These are phyloP conservation scores for Pseudocheirus occidentalis DNA, from an alignment of 2,797 vertebrate genomes.

Conservation along the genomic window DNA sequence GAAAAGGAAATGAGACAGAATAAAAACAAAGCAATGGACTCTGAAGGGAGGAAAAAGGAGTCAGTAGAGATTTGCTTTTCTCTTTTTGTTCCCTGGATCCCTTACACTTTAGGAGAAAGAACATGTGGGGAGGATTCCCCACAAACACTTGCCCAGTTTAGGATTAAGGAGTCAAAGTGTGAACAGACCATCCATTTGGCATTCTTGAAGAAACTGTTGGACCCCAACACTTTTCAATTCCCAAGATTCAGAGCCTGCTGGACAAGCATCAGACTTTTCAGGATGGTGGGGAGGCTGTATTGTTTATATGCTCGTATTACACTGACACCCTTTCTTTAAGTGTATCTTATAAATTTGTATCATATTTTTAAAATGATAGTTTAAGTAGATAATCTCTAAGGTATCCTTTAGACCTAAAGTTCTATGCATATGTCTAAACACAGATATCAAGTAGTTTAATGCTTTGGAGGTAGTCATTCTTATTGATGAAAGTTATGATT, in stretches of 20 bases:
- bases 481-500: slow-evolving; percentile 49
- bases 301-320: neutral
- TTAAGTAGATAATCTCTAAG: neutral
- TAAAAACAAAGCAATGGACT: neutral
- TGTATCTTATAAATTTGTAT: neutral
- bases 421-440: neutral
- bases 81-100: neutral
- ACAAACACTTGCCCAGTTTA: neutral
- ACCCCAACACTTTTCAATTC: neutral
- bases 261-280: neutral
- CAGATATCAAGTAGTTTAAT: slow-evolving; percentile 30
- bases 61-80: neutral
- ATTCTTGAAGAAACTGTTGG: neutral
- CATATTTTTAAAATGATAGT: neutral
- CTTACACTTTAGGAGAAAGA: neutral
- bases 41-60: neutral
- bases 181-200: neutral
- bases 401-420: neutral
- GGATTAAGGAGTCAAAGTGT: neutral
- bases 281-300: neutral
- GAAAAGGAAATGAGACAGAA: neutral
- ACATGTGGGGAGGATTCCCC: neutral
- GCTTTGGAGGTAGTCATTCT: slow-evolving; percentile 1
- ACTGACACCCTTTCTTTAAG: neutral
- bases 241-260: neutral